Percentiles rank a stretch among this genome's conserved stretches.
phyloP scores from a whole-genome alignment of 2,888 invertebrate species.

The Notodonta dromedarius region DNA sequence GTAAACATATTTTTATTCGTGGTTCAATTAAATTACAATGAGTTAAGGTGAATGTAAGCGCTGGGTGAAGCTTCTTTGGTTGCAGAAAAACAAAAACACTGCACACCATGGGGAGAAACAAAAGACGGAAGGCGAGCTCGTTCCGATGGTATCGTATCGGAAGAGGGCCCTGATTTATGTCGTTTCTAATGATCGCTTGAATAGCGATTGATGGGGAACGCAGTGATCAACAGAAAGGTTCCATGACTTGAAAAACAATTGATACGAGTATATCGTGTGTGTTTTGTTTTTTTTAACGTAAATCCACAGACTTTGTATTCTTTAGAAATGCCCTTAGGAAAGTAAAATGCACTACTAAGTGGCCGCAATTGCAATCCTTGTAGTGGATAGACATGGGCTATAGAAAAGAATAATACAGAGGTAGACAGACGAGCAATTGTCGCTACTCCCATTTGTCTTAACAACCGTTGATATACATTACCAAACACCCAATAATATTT shows the following conservation, averaged over 20 bases:
- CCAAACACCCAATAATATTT: no score
- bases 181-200: slow-evolving; percentile 35
- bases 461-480: no score
- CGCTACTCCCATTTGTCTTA: no score
- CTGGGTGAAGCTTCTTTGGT: not conserved
- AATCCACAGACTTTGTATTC: no score
- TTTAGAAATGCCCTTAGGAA: no score
- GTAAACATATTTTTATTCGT: not conserved
- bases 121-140: slow-evolving; percentile 38
- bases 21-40: not conserved
- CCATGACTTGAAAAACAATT: not conserved
- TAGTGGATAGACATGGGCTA: no score
- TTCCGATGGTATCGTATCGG: slow-evolving; percentile 41
- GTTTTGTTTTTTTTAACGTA: no score
- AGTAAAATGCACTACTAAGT: no score
- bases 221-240: slow-evolving; percentile 9
- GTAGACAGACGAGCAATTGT: no score
- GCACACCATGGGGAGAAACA: slow-evolving; percentile 20
- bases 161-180: slow-evolving; percentile 42
- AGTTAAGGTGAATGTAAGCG: no score
- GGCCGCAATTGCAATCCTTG: no score
- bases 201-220: slow-evolving; percentile 34
- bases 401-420: no score
- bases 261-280: not conserved
- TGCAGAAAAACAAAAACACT: slow-evolving; percentile 28